These are phyloP conservation scores for Drosophila anceps DNA, from an alignment of 2,888 invertebrate genomes.

Conservation along the genomic window DNA sequence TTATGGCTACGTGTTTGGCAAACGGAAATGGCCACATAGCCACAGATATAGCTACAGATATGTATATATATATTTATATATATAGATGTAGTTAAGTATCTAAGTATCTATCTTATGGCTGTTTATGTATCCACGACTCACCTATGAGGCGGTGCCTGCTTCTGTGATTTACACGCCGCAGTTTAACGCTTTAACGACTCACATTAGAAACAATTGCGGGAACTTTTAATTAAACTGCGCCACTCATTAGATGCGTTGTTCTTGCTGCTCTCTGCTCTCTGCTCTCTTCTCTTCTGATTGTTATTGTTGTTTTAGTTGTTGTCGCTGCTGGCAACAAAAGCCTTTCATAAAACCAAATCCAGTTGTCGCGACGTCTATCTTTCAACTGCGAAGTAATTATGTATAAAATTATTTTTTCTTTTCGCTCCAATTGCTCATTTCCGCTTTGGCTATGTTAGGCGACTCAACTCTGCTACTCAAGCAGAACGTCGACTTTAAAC, in stretches of 20 bases:
- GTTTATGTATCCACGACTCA: constrained; percentile 45
- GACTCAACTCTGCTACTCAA: constrained; percentile 12
- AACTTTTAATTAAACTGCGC: constrained; percentile 79
- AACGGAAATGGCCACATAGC: constrained; percentile 76
- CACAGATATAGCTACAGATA: constrained; percentile 44
- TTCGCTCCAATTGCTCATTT: constrained; percentile 80
- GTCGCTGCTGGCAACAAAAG: background rate
- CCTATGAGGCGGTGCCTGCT: constrained; percentile 25
- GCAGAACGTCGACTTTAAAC: constrained; percentile 24
- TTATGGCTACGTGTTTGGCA: constrained; percentile 82
- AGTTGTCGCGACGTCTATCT: constrained; percentile 32
- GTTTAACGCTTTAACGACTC: constrained; percentile 79
- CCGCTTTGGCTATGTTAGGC: constrained; percentile 48
- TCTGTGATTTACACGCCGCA: constrained; percentile 76
- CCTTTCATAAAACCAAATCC: constrained; percentile 54
- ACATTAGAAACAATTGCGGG: constrained; percentile 78
- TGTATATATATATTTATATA: constrained; percentile 37
- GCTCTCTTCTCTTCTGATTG: background rate
- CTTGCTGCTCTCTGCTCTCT: constrained; percentile 1
- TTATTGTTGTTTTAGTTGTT: background rate
- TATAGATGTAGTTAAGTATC: constrained; percentile 30
- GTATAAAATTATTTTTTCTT: constrained; percentile 23
- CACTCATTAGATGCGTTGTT: constrained; percentile 58
- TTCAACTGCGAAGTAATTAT: constrained; percentile 64
- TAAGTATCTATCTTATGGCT: constrained; percentile 58